phyloP scores from a whole-genome alignment of 1,140 invertebrate species.

The Yoshiicerus persimilis region DNA sequence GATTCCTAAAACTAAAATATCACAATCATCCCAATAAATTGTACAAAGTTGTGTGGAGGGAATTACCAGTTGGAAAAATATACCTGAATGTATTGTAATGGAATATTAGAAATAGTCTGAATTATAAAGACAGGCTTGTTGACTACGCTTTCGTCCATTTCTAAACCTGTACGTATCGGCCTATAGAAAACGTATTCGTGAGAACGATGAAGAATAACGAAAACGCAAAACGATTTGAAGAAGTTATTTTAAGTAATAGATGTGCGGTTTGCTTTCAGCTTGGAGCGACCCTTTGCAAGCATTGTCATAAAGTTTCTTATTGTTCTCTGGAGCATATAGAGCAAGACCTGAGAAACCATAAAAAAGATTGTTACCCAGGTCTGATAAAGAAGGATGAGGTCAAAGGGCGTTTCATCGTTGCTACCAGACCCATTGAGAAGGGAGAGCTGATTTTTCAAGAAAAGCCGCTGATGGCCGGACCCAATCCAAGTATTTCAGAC shows the following conservation, averaged over 20 bases:
- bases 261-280: neutral
- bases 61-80: too few relatives aligned
- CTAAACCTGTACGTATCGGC: neutral
- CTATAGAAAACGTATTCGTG: neutral
- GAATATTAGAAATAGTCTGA: neutral
- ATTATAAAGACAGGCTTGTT: neutral
- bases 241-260: neutral
- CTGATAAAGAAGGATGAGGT: conserved; percentile 56
- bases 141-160: neutral
- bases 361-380: conserved; percentile 7
- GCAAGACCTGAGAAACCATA: conserved; percentile 52
- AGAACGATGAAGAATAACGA: neutral
- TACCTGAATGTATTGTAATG: neutral
- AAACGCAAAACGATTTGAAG: neutral
- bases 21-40: too few relatives aligned
- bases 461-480: conserved; percentile 61
- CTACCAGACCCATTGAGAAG: conserved; percentile 69
- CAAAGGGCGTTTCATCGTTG: conserved; percentile 70
- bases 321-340: conserved; percentile 53
- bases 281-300: conserved; percentile 47
- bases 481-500: conserved; percentile 47
- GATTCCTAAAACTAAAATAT: too few relatives aligned
- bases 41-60: too few relatives aligned
- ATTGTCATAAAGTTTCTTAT: conserved; percentile 52
- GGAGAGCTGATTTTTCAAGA: conserved; percentile 74